Conservation (phyloP, 2,888 invertebrate species). For the Cheilosia grossa region DNA sequence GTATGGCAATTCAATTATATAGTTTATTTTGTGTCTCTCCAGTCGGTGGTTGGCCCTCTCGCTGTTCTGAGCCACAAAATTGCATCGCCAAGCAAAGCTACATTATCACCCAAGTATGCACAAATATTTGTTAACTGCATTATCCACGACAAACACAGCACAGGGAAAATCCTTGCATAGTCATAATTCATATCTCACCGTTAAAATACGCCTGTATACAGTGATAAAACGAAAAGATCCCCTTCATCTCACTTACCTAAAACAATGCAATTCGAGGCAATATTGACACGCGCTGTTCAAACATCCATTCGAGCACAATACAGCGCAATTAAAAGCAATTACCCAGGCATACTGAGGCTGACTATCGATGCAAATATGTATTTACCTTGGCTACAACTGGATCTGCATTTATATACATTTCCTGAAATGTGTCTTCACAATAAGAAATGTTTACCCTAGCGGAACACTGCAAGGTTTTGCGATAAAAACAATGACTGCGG, state of each 20-base stretch:
- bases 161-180: not conserved
- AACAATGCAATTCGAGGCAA: constrained; percentile 50
- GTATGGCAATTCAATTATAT: no score
- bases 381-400: not conserved
- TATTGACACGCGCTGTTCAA: constrained; percentile 63
- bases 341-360: constrained; percentile 5
- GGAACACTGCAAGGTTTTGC: constrained; percentile 34
- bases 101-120: constrained; percentile 6
- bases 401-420: constrained; percentile 36
- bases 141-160: constrained; percentile 22
- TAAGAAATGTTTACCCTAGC: constrained; percentile 28
- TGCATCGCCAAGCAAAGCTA: not conserved
- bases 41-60: no score
- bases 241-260: constrained; percentile 37
- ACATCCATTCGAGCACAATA: constrained; percentile 52
- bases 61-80: not conserved
- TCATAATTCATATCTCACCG: not conserved
- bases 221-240: constrained; percentile 15
- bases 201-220: constrained; percentile 19
- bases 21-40: rapidly evolving
- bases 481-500: not conserved
- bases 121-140: constrained; percentile 59
- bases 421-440: constrained; percentile 46
- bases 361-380: constrained; percentile 46
- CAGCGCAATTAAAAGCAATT: constrained; percentile 64